Evolutionary conservation across 2,888 invertebrate genomes (phyloP).

Genomic region (Polylopha cassiicola): DNA sequence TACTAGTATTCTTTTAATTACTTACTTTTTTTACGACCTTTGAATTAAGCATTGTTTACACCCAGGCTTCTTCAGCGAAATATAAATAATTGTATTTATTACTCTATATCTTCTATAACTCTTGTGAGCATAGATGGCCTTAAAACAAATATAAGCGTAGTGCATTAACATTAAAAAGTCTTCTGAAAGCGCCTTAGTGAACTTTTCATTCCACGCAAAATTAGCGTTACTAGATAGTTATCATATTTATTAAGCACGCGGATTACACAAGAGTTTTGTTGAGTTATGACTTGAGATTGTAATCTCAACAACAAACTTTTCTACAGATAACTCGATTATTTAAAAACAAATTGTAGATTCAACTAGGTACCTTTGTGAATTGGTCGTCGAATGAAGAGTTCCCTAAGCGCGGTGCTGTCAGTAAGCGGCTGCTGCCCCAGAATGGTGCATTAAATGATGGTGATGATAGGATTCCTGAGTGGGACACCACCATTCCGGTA

Average conservation of each 20-base stretch:
- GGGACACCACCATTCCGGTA: slow-evolving; percentile 73
- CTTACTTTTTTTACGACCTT: no score
- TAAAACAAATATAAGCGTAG: slow-evolving; percentile 59
- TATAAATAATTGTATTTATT: no score
- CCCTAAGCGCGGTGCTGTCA: slow-evolving; percentile 80
- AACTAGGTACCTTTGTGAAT: slow-evolving; percentile 17
- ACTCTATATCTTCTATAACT: no score
- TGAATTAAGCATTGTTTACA: no score
- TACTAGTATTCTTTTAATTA: no score
- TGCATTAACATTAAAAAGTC: slow-evolving; percentile 43
- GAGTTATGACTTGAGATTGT: no score
- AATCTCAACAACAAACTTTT: no score
- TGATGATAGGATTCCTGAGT: slow-evolving; percentile 72
- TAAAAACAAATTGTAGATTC: slow-evolving; percentile 10
- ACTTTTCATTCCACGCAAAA: slow-evolving; percentile 68
- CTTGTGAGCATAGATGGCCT: slow-evolving; percentile 4
- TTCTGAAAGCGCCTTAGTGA: slow-evolving; percentile 59
- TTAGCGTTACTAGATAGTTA: no score
- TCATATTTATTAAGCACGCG: no score
- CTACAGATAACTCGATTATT: no score
- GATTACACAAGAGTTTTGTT: no score
- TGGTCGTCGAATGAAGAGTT: slow-evolving; percentile 68
- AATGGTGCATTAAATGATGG: slow-evolving; percentile 81
- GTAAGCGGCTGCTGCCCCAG: slow-evolving; percentile 85
- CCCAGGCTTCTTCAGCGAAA: no score